Percentiles rank a stretch among this genome's conserved stretches.
Conservation (phyloP, 35 echinoderm and acorn worm species). For the Ophioderma brevispina region DNA sequence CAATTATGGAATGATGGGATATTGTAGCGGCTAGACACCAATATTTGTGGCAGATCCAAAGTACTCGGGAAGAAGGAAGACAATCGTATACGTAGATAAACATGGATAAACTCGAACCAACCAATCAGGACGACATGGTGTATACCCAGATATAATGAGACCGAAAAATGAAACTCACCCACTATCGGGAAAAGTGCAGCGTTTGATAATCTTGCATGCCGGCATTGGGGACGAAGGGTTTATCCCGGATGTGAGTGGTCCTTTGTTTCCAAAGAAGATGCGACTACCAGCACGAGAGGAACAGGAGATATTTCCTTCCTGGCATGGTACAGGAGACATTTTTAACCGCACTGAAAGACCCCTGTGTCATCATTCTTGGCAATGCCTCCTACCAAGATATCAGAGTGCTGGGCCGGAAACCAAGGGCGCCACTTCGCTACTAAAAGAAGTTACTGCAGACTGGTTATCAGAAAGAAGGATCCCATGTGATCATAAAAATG, state of each 20-base stretch:
- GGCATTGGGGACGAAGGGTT: neutral
- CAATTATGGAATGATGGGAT: neutral
- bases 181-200: neutral
- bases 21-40: neutral
- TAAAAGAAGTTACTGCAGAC: neutral
- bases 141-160: neutral
- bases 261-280: neutral
- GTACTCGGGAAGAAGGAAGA: neutral
- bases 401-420: neutral
- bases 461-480: neutral
- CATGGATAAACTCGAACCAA: neutral
- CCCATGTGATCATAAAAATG: neutral
- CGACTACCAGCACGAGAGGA: neutral
- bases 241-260: neutral
- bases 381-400: neutral
- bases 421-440: neutral
- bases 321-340: neutral
- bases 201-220: neutral
- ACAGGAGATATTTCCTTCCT: neutral
- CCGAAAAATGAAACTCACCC: neutral
- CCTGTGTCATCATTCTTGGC: neutral
- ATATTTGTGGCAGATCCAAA: neutral
- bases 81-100: neutral
- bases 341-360: neutral
- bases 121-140: neutral